Evolutionary conservation across 2,797 vertebrate species (phyloP), one percentile per base, ranked within the genome.

Genomic region (Acanthurus leucopareius): DNA sequence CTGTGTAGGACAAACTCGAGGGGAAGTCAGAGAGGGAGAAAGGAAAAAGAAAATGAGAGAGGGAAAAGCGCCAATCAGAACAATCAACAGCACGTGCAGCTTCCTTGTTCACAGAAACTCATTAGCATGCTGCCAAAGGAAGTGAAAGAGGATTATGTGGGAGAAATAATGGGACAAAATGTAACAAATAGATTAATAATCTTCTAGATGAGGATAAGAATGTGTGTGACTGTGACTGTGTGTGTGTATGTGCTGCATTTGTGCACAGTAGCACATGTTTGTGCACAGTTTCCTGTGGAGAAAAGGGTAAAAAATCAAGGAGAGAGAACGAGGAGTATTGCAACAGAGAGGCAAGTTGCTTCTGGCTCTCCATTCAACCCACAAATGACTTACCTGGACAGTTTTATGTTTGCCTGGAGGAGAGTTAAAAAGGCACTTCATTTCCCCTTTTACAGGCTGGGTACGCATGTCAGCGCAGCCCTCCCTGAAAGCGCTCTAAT

Each of bases 41-140:
- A 49, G 58, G 70, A 56, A 3, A 54, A 79, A 42, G 40, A 42
- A 42, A 42, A 42, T 13, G 59, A 17, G 60, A 74, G 56, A 79
- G 86, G 92, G 92, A 89, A 89, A 93, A 84, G 95, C 94, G 90
- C 92, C 93, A 95, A 93, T 97, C 96, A 93, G 95, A 96, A 96
- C 96, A 96, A 97, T 97, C 96, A 93, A 58, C 92, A 91, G 93
- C 84, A 84, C 64, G 13, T 65, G 74, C 84, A 86, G 95, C 93
- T 94, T 95, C 95, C 87, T 94, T 94, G 95, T 96, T 97, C 95
- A 93, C 88, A 87, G 96, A 96, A 96, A 94, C 92, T 96, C 96
- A 97, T 98, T 97, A 97, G 95, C 95, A 96, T 97, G 96, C 95
- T 94, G 96, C 95, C 96, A 95, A 92, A 94, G 95, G 93, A 95